Evolutionary conservation across 2,113 vertebrate genomes (phyloP).

Genomic region (Pongo abelii): DNA sequence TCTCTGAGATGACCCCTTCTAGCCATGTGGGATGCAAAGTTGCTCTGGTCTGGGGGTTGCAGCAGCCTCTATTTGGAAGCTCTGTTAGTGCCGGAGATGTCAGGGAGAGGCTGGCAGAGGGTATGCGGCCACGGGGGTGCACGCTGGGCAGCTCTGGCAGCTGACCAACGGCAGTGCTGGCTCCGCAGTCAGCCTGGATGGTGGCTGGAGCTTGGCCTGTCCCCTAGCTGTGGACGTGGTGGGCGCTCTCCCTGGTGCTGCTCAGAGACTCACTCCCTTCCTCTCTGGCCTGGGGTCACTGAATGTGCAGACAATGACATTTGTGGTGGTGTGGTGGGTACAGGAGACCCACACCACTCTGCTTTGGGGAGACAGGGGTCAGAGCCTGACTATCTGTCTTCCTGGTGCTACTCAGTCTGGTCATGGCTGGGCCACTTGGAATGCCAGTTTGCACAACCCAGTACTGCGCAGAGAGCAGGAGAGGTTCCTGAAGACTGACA

Average conservation of each 20-base stretch:
- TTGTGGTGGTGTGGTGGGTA: not conserved
- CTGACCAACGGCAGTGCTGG: not conserved
- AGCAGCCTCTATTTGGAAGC: not conserved
- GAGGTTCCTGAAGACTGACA: not conserved
- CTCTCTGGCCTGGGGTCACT: not conserved
- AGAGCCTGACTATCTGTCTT: not conserved
- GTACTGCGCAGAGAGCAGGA: not conserved
- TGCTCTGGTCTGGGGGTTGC: not conserved
- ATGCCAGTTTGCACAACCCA: not conserved
- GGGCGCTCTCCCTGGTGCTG: not conserved
- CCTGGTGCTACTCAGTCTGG: not conserved
- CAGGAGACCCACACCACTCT: too few species aligned
- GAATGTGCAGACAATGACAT: not conserved
- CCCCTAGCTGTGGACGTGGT: not conserved
- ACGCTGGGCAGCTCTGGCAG: not conserved
- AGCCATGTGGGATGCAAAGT: not conserved
- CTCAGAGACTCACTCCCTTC: not conserved
- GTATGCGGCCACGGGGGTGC: not conserved
- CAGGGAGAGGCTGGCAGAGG: not conserved
- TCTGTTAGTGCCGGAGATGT: not conserved
- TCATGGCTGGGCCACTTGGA: not conserved
- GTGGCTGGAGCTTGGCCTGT: not conserved
- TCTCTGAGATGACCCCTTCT: not conserved
- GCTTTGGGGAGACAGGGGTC: rapidly evolving
- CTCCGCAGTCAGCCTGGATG: too few species aligned